These are phyloP conservation scores for Dipodomys ordii DNA, from an alignment of 2,113 vertebrate genomes.

Conservation along the genomic window DNA sequence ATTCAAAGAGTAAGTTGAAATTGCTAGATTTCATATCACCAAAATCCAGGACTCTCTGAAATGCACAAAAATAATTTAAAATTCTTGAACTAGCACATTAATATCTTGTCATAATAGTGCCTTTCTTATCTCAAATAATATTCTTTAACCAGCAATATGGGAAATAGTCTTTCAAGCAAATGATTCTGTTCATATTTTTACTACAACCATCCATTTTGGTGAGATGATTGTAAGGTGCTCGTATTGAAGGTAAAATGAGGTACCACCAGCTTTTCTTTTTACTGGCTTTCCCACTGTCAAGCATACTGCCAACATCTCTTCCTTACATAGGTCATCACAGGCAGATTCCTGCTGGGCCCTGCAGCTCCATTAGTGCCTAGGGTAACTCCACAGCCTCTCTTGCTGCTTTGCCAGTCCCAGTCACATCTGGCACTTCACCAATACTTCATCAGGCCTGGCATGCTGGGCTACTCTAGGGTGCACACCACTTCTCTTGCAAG, in stretches of 20 bases:
- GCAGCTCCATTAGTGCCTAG: not conserved
- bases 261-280: not conserved
- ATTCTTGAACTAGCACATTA: not conserved
- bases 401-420: not conserved
- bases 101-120: not conserved
- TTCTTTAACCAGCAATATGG: not conserved
- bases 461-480: not conserved
- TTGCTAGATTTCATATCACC: slow-evolving; percentile 36
- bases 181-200: not conserved
- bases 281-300: not conserved
- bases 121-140: slow-evolving; percentile 14
- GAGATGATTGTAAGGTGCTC: too few relatives aligned
- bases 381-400: too few relatives aligned
- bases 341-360: not conserved
- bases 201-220: not conserved
- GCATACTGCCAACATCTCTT: too few relatives aligned
- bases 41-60: not conserved
- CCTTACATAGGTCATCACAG: not conserved
- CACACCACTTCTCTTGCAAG: not conserved
- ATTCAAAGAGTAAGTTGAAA: not conserved
- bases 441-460: rapidly evolving
- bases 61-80: slow-evolving; percentile 14
- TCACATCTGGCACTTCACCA: not conserved
- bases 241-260: not conserved
- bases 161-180: not conserved